phyloP scores from a whole-genome alignment of 2,888 invertebrate species.

The Nomada lathburiana region DNA sequence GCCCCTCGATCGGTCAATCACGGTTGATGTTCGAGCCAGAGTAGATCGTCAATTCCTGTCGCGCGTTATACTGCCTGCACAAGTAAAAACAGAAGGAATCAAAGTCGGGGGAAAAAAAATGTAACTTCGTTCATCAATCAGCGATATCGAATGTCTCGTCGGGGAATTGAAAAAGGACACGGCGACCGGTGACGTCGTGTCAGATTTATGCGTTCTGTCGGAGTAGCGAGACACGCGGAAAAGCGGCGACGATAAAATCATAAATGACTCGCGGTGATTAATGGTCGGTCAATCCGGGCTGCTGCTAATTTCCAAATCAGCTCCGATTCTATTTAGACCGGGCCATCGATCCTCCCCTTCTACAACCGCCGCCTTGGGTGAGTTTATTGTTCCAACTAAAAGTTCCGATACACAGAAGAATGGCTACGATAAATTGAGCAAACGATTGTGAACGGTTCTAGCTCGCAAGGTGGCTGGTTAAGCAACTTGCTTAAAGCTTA shows the following conservation, averaged over 20 bases:
- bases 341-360: background rate
- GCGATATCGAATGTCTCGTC: constrained; percentile 1
- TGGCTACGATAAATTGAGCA: background rate
- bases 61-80: constrained; percentile 45
- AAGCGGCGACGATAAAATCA: constrained; percentile 11
- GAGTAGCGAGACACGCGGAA: background rate
- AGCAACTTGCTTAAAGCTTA: constrained; percentile 4
- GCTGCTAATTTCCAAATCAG: background rate
- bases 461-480: background rate
- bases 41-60: constrained; percentile 55
- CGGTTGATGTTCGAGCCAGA: constrained; percentile 18
- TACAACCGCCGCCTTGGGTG: background rate
- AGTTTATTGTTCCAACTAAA: background rate
- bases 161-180: background rate
- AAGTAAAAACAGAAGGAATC: background rate
- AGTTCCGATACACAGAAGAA: background rate
- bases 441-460: background rate
- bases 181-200: background rate
- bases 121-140: background rate
- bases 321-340: background rate
- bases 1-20: constrained; percentile 57
- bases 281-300: background rate
- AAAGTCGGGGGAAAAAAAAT: background rate
- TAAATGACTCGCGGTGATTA: constrained; percentile 29
- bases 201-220: constrained; percentile 21